A percentile compares a stretch with the other conserved stretches of the same genome.
These are phyloP conservation scores for Sicus ferrugineus DNA, from an alignment of 2,888 invertebrate species.

Conservation along the genomic window DNA sequence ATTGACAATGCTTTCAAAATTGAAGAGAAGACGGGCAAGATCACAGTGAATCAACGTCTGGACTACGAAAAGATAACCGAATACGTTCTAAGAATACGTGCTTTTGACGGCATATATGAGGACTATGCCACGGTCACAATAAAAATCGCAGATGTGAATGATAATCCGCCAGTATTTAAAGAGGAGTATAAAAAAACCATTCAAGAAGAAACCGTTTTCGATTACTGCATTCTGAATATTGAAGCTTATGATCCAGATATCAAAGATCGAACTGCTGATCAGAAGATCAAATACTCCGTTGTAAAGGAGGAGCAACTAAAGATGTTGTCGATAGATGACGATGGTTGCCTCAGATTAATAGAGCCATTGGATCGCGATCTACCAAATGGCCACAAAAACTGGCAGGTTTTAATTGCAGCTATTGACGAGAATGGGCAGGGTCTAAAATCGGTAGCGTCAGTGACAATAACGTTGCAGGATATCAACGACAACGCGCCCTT, in stretches of 20 bases:
- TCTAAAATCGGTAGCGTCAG: constrained; percentile 71
- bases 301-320: constrained; percentile 77
- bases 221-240: constrained; percentile 75
- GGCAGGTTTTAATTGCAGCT: constrained; percentile 79
- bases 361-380: constrained; percentile 87
- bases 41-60: constrained; percentile 77
- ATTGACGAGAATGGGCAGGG: constrained; percentile 79
- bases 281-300: constrained; percentile 79
- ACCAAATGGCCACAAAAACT: constrained; percentile 82
- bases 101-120: constrained; percentile 84
- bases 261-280: constrained; percentile 75
- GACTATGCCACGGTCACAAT: constrained; percentile 86
- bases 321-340: constrained; percentile 75
- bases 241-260: constrained; percentile 87
- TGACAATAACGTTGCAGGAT: constrained; percentile 76
- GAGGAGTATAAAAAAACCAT: constrained; percentile 78
- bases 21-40: constrained; percentile 84
- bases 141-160: constrained; percentile 88
- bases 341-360: constrained; percentile 73
- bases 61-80: constrained; percentile 88
- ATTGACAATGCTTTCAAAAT: constrained; percentile 86
- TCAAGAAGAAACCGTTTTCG: constrained; percentile 75
- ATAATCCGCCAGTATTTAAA: constrained; percentile 87
- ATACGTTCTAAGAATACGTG: constrained; percentile 83
- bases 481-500: constrained; percentile 96